A percentile compares a stretch with the other conserved stretches of the same genome.
Conservation (phyloP, 2,113 vertebrate species). For the Entomyzon cyanotis region DNA sequence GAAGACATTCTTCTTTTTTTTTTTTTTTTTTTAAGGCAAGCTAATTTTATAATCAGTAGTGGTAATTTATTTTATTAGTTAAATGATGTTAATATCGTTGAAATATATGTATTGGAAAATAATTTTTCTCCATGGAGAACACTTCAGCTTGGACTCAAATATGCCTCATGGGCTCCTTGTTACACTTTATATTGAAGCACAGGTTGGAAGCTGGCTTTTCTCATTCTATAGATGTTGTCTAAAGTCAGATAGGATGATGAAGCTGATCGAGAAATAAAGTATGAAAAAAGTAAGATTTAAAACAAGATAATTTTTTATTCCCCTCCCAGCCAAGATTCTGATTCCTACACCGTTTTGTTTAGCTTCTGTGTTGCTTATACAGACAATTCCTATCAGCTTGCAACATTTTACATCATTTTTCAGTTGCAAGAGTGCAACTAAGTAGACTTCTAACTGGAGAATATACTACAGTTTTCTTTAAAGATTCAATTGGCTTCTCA, state of each 20-base stretch:
- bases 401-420: background rate
- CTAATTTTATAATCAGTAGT: background rate
- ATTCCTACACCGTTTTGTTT: background rate
- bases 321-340: background rate
- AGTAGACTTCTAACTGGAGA: conserved; percentile 4
- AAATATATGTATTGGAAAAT: background rate
- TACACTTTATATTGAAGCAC: background rate
- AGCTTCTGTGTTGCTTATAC: background rate
- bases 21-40: background rate
- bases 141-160: background rate
- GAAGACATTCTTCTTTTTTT: background rate
- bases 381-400: background rate
- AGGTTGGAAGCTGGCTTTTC: background rate
- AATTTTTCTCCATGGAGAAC: background rate
- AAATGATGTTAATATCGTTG: background rate
- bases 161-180: background rate
- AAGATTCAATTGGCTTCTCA: conserved; percentile 14
- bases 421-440: background rate
- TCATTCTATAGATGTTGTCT: background rate
- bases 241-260: background rate
- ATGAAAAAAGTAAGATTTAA: background rate
- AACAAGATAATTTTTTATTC: background rate
- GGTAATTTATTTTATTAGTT: background rate
- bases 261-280: background rate
- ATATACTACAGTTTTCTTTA: background rate